These are phyloP conservation scores for Tinea semifulvella DNA, from an alignment of 2,888 invertebrate genomes.

Conservation along the genomic window DNA sequence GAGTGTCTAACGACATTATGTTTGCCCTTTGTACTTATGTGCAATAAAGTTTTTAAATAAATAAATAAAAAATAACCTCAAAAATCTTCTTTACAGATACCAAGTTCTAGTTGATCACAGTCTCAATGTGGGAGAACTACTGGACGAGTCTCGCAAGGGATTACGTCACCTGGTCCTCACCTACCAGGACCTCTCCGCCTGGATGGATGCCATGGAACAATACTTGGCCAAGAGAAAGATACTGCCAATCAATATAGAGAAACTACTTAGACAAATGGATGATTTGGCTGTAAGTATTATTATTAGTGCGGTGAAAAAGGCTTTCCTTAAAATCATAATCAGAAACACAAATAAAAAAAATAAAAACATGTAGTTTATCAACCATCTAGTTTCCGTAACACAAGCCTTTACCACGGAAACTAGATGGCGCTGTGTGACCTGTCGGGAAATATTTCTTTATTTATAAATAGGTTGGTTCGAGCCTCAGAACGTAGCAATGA, in stretches of 20 bases:
- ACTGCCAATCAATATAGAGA: conserved; percentile 90
- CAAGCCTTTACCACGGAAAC: too few relatives aligned
- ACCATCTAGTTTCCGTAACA: too few relatives aligned
- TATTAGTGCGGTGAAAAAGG: too few relatives aligned
- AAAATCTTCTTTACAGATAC: conserved; percentile 63
- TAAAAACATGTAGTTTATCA: background rate
- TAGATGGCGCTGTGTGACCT: too few relatives aligned
- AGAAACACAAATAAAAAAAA: background rate
- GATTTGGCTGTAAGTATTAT: conserved; percentile 75
- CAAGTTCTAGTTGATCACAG: conserved; percentile 87
- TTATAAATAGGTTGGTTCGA: background rate
- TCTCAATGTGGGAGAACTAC: conserved; percentile 79
- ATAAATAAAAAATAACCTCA: too few relatives aligned
- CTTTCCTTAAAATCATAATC: too few relatives aligned
- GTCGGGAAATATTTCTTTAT: too few relatives aligned
- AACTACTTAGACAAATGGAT: conserved; percentile 91
- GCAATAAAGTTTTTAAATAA: too few relatives aligned
- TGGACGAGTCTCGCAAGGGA: conserved; percentile 86
- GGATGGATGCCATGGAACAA: conserved; percentile 93
- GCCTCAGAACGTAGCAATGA: too few relatives aligned
- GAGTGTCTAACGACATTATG: too few relatives aligned
- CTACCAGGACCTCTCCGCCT: conserved; percentile 91
- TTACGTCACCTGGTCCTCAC: conserved; percentile 90
- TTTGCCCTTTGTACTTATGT: too few relatives aligned
- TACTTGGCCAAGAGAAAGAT: conserved; percentile 82